Evolutionary conservation across 2,888 invertebrate genomes (phyloP).

Genomic region (Tuberolachnus salignus): DNA sequence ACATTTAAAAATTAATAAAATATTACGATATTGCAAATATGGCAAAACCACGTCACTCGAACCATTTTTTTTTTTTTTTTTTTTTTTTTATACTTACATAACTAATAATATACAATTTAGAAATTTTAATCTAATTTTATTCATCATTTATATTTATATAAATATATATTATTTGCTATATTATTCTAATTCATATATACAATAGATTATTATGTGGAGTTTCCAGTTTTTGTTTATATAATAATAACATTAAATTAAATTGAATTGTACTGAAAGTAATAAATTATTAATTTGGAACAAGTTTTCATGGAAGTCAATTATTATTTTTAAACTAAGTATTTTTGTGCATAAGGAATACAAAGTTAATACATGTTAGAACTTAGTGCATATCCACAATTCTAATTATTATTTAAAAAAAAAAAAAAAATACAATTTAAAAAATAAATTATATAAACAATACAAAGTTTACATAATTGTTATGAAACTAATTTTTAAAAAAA

Average conservation of each 20-base stretch:
- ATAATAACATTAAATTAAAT: slow-evolving; percentile 17
- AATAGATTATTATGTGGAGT: slow-evolving; percentile 8
- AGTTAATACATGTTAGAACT: slow-evolving; percentile 28
- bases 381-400: slow-evolving; percentile 7
- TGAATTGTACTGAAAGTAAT: slow-evolving; percentile 41
- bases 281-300: slow-evolving; percentile 48
- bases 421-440: slow-evolving; percentile 5
- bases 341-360: slow-evolving; percentile 39
- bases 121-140: slow-evolving; percentile 39
- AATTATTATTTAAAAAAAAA: not conserved
- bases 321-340: slow-evolving; percentile 30
- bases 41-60: slow-evolving; percentile 43
- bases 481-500: not conserved
- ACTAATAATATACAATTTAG: slow-evolving; percentile 43
- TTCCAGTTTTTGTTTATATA: slow-evolving; percentile 29
- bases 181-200: slow-evolving; percentile 40
- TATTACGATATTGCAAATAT: slow-evolving; percentile 45
- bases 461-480: not conserved
- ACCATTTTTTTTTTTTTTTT: slow-evolving; percentile 24
- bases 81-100: slow-evolving; percentile 35
- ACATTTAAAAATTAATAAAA: slow-evolving; percentile 46
- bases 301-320: slow-evolving; percentile 30
- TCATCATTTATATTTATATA: slow-evolving; percentile 30
- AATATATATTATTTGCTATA: slow-evolving; percentile 52
- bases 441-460: not conserved